These are phyloP conservation scores for Gorsachius goisagi DNA, from an alignment of 2,113 vertebrate species.

Conservation along the genomic window DNA sequence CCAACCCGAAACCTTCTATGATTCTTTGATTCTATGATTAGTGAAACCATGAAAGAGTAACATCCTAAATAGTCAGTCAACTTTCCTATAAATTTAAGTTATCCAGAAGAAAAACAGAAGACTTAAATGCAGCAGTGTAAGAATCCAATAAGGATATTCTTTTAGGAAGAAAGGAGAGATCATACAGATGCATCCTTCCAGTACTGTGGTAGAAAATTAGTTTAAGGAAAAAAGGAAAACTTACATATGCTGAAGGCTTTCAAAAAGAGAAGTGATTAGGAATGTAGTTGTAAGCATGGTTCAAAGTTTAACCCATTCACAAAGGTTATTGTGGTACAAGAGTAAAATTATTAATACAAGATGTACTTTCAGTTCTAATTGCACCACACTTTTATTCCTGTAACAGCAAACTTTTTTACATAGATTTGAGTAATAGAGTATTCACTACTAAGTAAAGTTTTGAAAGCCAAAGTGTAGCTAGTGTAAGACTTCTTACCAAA, in stretches of 20 bases:
- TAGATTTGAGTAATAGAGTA: neutral
- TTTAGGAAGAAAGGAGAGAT: neutral
- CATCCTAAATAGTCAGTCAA: neutral
- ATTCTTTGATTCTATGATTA: neutral
- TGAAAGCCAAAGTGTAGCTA: neutral
- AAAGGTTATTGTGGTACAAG: neutral
- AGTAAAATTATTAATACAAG: neutral
- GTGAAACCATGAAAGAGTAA: neutral
- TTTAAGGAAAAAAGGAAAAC: neutral
- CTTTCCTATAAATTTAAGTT: neutral
- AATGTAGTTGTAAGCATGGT: neutral
- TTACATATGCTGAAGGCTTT: neutral
- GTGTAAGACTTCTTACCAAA: neutral
- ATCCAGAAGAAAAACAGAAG: neutral
- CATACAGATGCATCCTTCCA: neutral
- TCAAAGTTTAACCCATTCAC: neutral
- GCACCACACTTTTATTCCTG: neutral
- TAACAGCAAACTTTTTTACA: neutral
- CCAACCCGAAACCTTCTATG: no score
- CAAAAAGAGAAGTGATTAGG: neutral
- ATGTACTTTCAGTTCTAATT: neutral
- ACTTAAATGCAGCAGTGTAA: neutral
- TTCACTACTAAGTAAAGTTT: neutral
- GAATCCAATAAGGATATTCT: neutral
- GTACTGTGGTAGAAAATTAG: neutral